These are phyloP conservation scores for Pseudococcus viburni DNA, from an alignment of 2,888 invertebrate species.

Conservation along the genomic window DNA sequence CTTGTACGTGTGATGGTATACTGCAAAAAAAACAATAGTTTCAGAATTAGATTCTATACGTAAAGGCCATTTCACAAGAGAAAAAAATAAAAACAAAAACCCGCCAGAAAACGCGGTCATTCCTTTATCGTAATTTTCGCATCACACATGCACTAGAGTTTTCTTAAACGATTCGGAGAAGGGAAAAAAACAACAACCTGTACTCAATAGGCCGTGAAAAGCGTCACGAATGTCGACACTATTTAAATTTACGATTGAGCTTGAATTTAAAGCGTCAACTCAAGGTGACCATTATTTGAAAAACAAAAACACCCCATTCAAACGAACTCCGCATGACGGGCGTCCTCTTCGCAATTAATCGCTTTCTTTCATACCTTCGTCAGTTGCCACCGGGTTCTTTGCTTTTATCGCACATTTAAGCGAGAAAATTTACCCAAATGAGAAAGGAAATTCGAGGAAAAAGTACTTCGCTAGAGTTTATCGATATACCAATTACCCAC, in stretches of 20 bases:
- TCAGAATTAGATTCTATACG: not conserved
- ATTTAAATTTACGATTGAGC: constrained; percentile 50
- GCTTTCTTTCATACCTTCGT: not conserved
- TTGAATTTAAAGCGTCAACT: constrained; percentile 29
- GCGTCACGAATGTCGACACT: constrained; percentile 33
- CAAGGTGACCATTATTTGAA: constrained; percentile 53
- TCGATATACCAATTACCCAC: not conserved
- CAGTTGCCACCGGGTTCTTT: not conserved
- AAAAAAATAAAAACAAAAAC: not conserved
- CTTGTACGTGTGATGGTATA: constrained; percentile 63
- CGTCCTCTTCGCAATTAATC: constrained; percentile 4
- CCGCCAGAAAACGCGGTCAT: not conserved
- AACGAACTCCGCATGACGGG: not conserved
- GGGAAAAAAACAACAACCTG: not conserved
- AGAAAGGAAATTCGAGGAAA: not conserved
- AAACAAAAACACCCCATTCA: constrained; percentile 22
- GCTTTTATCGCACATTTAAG: not conserved
- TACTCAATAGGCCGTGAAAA: constrained; percentile 14
- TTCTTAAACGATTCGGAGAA: not conserved
- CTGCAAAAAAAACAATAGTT: constrained; percentile 29
- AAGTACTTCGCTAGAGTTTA: not conserved
- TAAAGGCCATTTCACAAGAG: not conserved
- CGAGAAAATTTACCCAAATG: not conserved
- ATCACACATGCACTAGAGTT: not conserved
- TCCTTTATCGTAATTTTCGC: not conserved